phyloP scores from a whole-genome alignment of 2,113 vertebrate species.

The Macroglossus sobrinus region DNA sequence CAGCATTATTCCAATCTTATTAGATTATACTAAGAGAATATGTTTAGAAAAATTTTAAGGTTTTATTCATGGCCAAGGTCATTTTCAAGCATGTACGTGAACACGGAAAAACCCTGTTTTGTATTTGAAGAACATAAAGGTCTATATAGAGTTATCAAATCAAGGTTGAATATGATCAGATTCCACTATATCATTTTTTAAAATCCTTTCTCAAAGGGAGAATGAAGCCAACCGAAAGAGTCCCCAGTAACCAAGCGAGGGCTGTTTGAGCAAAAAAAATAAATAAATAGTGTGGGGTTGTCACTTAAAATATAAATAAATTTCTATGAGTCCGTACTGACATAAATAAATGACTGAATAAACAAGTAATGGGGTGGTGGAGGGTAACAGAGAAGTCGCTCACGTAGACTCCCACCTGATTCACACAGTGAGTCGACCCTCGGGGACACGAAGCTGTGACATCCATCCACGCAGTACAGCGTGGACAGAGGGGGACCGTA shows the following conservation, averaged over 20 bases:
- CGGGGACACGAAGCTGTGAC: background rate
- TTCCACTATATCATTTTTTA: background rate
- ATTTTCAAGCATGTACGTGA: background rate
- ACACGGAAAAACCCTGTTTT: background rate
- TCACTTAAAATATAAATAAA: background rate
- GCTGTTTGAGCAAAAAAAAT: background rate
- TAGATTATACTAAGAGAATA: background rate
- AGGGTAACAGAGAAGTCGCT: background rate
- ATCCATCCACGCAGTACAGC: background rate
- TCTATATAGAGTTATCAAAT: background rate
- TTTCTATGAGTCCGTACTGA: background rate
- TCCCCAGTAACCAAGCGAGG: background rate
- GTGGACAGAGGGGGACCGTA: background rate
- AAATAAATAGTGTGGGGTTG: background rate
- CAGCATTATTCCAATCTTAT: background rate
- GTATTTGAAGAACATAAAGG: background rate
- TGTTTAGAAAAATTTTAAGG: background rate
- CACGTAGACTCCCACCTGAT: background rate
- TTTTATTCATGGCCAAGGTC: background rate
- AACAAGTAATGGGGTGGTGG: background rate
- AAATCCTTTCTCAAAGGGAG: background rate
- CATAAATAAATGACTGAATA: background rate
- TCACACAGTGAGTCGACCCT: background rate
- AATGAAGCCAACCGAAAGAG: background rate
- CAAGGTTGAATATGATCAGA: background rate